These are phyloP conservation scores for Leptosomus discolor DNA, from an alignment of 2,113 vertebrate species.

Conservation along the genomic window DNA sequence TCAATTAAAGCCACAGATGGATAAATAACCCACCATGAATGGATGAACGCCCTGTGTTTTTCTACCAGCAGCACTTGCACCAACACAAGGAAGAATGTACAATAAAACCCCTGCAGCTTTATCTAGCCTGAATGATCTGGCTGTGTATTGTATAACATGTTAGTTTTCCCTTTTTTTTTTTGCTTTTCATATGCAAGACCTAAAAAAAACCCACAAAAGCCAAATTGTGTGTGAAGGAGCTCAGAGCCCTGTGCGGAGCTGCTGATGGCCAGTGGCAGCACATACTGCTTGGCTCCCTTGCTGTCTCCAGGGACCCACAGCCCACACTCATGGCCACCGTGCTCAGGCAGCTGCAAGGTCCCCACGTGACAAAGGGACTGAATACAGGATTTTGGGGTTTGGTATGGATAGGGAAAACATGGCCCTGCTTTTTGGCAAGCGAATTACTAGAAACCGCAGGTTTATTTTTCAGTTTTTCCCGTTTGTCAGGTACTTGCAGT, in stretches of 20 bases:
- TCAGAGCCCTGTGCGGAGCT: background rate
- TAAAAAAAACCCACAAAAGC: background rate
- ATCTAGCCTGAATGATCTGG: background rate
- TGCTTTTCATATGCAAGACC: background rate
- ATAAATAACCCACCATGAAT: background rate
- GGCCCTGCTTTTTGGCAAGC: background rate
- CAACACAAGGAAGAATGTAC: background rate
- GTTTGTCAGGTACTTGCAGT: background rate
- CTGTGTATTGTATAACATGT: background rate
- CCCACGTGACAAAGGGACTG: background rate
- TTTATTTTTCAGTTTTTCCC: background rate
- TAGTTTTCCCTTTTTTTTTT: background rate
- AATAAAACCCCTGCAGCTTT: background rate
- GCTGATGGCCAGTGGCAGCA: accelerated
- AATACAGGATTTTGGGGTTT: background rate
- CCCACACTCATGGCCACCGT: accelerated
- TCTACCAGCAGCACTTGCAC: background rate
- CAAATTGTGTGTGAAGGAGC: background rate
- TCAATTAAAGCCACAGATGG: background rate
- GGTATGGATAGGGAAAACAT: background rate
- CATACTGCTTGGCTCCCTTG: background rate
- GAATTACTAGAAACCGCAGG: background rate
- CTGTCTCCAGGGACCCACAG: background rate
- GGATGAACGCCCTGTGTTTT: background rate
- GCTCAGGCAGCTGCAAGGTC: background rate